Evolutionary conservation across 2,113 vertebrate species (phyloP), one percentile per base, ranked within the genome.

Genomic region (Coptodon bakossiorum): DNA sequence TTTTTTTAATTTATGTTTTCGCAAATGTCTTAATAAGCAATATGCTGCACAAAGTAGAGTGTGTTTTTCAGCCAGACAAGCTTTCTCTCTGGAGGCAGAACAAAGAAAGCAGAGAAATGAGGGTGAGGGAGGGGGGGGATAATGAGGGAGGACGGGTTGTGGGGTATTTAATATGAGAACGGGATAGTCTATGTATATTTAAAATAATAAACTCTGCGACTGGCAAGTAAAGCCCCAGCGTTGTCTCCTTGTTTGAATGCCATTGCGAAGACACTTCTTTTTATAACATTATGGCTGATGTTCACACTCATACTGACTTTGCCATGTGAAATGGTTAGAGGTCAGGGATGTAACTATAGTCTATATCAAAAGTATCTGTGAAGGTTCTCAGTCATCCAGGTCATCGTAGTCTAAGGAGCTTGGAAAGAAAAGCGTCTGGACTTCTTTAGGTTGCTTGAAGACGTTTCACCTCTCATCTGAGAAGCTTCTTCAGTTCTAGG

Each of bases 21-120:
- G 92, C 94, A 96, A 94, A 96, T 96, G 96, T 96, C 95, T 97
- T 96, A 96, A 96, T 87, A 93, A 96, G 96, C 95, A 96, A 97
- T 96, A 95, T 95, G 95, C 95, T 96, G 94, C 95, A 96, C 96
- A 96, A 91, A 92, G 82, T 95, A 95, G 93, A 94, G 94, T 92
- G 94, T 95, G 94, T 94, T 94, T 94, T 94, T 93, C 87, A 89
- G 92, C 86, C 57, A 22, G 94, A 94, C 88, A 78, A 91, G 89
- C 90, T 94, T 94, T 93, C 90, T 93, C 90, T 92, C 45, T 83
- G 85, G 66, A 79, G 50, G 59, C 38, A 54, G 48, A 63, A 24
- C 3, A 50, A 89, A 90, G 87, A 83, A 80, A 84, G 85, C 53
- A 38, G 50, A 86, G 59, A 45, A 76, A 14, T 80, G 79, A 84